Base-by-base conservation (phyloP, 1,140 invertebrate genomes). In the Tetranychus cinnabarinus region DNA sequence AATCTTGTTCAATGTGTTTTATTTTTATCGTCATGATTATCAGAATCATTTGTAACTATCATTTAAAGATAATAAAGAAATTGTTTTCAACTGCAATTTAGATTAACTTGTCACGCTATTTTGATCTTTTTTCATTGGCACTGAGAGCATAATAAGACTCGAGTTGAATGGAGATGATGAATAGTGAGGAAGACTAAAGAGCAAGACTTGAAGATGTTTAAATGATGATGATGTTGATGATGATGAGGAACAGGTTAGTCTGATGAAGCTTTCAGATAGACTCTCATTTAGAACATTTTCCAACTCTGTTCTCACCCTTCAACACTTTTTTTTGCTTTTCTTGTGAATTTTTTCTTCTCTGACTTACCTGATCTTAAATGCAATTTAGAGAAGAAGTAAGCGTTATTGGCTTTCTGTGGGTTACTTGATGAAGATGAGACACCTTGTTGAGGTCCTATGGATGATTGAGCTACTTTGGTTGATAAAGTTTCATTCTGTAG, bases 361-460 rank as follows among this genome's bases (percentile, higher is more conserved):
- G 23, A 63, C 68, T 76, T 73, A 82, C 81, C 81, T 65, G 86
- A 86, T 74, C 86, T 75, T 65, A 93, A 79, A 75, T 88, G 83
- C 66, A 91, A 74, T 74, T 93, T 93, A 66, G 87, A 85, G 85
- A 93, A 90, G 76, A 91, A 93, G 72, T 92, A 93, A 76, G 87
- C 86, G 71, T 88, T 90, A 66, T 84, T 85, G 3, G 86, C 83
- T 69, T 83, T 81, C 56, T 72, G 69, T 5, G 88, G 84, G 6
- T 84, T 84, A 62, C 82, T 80, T 0, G 88, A 88, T 52, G 59
- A 31, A 13, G 13, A 34, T 1, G 42, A 34, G 3, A 33, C 7
- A 31, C 3, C 50, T 5, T 13, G 12, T 3, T 2, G 12, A 31
- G 37, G 6, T 46, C 39, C 34, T 12, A 47, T 62, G 12, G 35